These are phyloP conservation scores for Bombus fervidus DNA, from an alignment of 1,140 invertebrate species.

Conservation along the genomic window DNA sequence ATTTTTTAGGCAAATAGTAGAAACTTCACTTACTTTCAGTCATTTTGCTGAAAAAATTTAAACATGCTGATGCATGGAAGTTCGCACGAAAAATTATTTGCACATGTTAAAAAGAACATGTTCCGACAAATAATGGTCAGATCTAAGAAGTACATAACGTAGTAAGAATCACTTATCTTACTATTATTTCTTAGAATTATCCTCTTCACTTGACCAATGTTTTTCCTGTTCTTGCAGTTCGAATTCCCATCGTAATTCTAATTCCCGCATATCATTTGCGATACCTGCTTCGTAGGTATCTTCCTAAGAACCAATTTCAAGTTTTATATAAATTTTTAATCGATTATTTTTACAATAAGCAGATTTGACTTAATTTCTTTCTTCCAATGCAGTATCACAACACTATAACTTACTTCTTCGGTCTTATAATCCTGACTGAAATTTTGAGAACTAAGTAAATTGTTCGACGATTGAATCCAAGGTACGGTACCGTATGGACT, in stretches of 20 bases:
- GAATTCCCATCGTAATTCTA: conserved; percentile 86
- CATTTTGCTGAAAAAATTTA: conserved; percentile 31
- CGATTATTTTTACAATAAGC: background rate
- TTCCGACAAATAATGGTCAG: conserved; percentile 39
- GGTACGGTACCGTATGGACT: conserved; percentile 77
- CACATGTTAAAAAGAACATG: conserved; percentile 40
- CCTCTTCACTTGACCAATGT: conserved; percentile 85
- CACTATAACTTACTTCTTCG: conserved; percentile 68
- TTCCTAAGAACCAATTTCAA: conserved; percentile 76
- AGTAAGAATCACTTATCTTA: conserved; percentile 42
- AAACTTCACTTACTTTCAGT: conserved; percentile 55
- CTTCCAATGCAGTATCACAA: background rate
- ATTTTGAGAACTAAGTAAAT: conserved; percentile 73
- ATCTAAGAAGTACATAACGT: conserved; percentile 41
- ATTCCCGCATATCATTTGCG: conserved; percentile 87
- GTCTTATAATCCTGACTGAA: conserved; percentile 75
- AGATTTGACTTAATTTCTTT: background rate
- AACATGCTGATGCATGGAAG: conserved; percentile 33
- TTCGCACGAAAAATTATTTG: conserved; percentile 26
- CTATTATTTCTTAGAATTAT: conserved; percentile 81
- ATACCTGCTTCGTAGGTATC: conserved; percentile 87
- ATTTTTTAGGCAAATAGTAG: conserved; percentile 36
- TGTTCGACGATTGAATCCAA: conserved; percentile 77
- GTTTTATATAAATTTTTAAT: background rate
- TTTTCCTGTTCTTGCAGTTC: conserved; percentile 87